Percentiles rank a stretch among this genome's conserved stretches.
phyloP scores from a whole-genome alignment of 2,113 vertebrate genomes.

The Cyphomyrus discorhynchus region DNA sequence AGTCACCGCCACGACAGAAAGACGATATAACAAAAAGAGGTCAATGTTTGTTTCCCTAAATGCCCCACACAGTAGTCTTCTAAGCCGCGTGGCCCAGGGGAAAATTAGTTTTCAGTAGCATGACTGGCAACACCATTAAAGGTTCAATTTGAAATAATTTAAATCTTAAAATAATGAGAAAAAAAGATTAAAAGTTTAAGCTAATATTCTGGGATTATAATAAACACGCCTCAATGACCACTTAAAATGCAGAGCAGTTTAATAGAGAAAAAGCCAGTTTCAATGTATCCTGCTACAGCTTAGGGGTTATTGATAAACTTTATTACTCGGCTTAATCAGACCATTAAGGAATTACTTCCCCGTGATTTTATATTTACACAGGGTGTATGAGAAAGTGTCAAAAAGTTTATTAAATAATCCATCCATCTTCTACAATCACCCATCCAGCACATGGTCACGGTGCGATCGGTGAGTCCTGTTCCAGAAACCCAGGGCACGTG shows the following conservation, averaged over 20 bases:
- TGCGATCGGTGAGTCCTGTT: neutral
- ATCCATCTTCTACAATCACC: neutral
- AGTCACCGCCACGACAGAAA: neutral
- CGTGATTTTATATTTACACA: neutral
- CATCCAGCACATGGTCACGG: neutral
- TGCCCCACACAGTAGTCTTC: neutral
- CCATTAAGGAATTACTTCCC: constrained; percentile 11
- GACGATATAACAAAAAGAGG: neutral
- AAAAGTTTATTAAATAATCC: neutral
- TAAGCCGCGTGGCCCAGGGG: neutral
- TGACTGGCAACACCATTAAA: constrained; percentile 6
- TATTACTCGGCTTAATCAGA: constrained; percentile 15
- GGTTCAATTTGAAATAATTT: constrained; percentile 4
- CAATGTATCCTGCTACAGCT: neutral
- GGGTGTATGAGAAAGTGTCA: neutral
- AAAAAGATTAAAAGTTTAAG: neutral
- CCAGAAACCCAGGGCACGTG: neutral
- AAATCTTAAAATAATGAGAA: constrained; percentile 2
- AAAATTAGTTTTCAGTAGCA: neutral
- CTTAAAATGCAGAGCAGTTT: constrained; percentile 14
- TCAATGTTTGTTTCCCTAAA: neutral
- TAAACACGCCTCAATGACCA: neutral
- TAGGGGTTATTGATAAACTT: constrained; percentile 21
- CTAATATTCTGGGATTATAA: constrained; percentile 17
- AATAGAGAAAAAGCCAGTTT: constrained; percentile 6